A percentile compares a stretch with the other conserved stretches of the same genome.
phyloP scores from a whole-genome alignment of 2,797 vertebrate species.

The Aphelocoma californica region DNA sequence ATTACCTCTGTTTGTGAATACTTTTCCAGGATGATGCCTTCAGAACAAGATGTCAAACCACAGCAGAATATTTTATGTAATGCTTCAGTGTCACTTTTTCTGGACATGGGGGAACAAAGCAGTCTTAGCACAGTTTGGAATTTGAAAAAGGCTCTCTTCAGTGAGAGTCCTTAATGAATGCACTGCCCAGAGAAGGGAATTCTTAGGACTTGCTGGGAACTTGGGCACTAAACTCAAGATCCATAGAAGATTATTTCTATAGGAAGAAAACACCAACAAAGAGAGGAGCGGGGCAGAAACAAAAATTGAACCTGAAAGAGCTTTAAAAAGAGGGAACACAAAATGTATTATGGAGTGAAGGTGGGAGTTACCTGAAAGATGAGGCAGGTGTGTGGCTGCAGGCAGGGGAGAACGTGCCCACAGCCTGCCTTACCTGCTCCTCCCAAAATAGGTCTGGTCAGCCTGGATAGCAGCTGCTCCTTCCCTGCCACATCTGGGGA shows the following conservation, averaged over 20 bases:
- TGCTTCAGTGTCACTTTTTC: not conserved
- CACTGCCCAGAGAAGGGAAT: not conserved
- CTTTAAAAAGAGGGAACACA: constrained; percentile 3
- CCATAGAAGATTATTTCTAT: not conserved
- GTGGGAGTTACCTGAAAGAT: constrained; percentile 18
- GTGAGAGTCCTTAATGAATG: not conserved
- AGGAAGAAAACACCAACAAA: not conserved
- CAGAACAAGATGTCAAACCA: not conserved
- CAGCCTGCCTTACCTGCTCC: not conserved
- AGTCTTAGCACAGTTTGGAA: not conserved
- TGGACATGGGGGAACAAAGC: not conserved
- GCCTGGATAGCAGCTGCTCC: not conserved
- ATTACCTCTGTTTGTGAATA: constrained; percentile 1
- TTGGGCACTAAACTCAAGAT: not conserved
- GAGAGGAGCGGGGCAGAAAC: not conserved
- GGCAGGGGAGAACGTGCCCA: not conserved
- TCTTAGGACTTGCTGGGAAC: not conserved
- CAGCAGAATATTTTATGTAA: not conserved
- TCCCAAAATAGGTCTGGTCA: not conserved
- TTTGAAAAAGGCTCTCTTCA: not conserved
- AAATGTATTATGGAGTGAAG: not conserved
- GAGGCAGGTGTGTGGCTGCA: constrained; percentile 22
- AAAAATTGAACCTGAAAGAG: constrained; percentile 13
- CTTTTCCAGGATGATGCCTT: not conserved
- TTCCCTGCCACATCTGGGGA: not conserved